Evolutionary conservation across 2,797 vertebrate genomes (phyloP).

Genomic region (Tapera naevia): DNA sequence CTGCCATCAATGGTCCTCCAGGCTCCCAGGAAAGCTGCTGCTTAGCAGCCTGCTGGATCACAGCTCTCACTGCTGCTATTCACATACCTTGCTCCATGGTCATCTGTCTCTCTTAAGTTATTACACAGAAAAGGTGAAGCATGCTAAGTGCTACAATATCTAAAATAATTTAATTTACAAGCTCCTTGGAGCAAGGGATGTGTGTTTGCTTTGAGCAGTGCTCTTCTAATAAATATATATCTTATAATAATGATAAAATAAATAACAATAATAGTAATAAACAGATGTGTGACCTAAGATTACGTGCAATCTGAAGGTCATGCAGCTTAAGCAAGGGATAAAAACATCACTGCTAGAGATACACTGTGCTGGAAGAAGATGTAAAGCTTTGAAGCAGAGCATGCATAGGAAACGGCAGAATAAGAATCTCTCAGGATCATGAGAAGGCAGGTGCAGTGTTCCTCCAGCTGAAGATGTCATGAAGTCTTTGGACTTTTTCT

Average conservation of each 20-base stretch:
- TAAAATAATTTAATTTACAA: constrained; percentile 14
- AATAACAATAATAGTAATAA: constrained; percentile 25
- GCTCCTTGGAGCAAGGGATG: neutral
- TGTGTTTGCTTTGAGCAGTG: constrained; percentile 6
- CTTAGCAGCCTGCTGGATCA: neutral
- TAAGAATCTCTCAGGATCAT: neutral
- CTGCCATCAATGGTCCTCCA: neutral
- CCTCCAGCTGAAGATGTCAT: neutral
- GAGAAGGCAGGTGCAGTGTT: neutral
- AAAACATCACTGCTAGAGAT: neutral
- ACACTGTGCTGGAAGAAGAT: neutral
- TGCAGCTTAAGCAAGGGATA: neutral
- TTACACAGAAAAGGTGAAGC: neutral
- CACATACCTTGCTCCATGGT: neutral
- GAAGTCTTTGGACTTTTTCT: neutral
- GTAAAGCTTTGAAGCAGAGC: neutral
- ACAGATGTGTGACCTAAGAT: neutral
- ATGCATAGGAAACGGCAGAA: neutral
- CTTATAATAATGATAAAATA: neutral
- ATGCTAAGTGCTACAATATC: neutral
- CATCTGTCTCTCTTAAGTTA: neutral
- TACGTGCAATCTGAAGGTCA: neutral
- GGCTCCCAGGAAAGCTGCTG: neutral
- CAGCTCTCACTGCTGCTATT: neutral
- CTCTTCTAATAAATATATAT: constrained; percentile 14